Evolutionary conservation across 2,888 invertebrate genomes (phyloP), one percentile per base, ranked within the genome.

Genomic region (Dasysyrphus tricinctus): DNA sequence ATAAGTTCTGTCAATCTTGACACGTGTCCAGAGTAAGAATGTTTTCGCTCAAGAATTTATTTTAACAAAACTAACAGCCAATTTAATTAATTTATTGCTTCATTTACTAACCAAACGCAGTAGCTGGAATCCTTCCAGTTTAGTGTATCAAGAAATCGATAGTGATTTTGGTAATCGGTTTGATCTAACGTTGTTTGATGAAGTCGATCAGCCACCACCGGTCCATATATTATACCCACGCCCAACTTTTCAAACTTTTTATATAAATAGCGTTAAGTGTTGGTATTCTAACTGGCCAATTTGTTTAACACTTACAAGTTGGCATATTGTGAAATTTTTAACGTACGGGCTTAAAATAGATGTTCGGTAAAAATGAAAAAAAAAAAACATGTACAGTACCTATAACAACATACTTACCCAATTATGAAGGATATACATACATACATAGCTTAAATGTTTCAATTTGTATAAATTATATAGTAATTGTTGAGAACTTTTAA

Each of bases 1-100:
- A 93, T 97, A 74, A 94, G 95, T 81, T 97, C 96, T 51, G 94
- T 95, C 89, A 98, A 98, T 92, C 95, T 96, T 73, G 95, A 95
- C 90, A 95, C 95, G 44, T 97, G 97, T 93, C 95, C 95, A 89
- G 95, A 96, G 97, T 97, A 93, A 95, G 94, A 42, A 59, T 34
- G 49, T 57, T 63, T 42, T 70, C 16, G 12, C 12, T 24, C 24
- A 47, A 19, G 9, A 14, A 37, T 37, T 32, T 51, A 54, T 19
- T 49, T 7, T n/a, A 29, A 42, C 8, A 51, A 34, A 65, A 24
- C 7, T 54, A 49, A 44, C 9, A 51, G 73, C 34, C 74, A 74
- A 77, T 34, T 42, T 44, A 19, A 12, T 37, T 49, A 19, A 6
- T 7, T 37, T 67, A 76, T 39, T 49, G 39, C 73, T 49, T 49